Evolutionary conservation across 2,797 vertebrate species (phyloP).

Genomic region (Enteromius fasciolatus): DNA sequence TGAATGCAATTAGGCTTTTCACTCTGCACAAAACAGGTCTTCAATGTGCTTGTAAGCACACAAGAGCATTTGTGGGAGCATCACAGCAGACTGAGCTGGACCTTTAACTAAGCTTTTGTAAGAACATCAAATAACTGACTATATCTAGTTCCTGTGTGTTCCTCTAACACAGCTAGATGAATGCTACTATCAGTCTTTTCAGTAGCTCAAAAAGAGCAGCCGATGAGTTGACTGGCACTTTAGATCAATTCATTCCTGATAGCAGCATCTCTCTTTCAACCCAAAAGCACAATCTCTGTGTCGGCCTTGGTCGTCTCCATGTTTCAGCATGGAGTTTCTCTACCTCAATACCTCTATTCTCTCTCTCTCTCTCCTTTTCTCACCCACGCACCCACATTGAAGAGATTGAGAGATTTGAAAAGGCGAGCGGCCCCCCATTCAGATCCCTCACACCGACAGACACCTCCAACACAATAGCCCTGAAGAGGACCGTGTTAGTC

Average conservation of each 20-base stretch:
- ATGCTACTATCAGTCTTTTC: constrained; percentile 3
- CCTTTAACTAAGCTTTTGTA: constrained; percentile 5
- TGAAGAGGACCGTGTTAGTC: constrained; percentile 49
- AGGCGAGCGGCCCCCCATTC: constrained; percentile 28
- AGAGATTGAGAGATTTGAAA: constrained; percentile 46
- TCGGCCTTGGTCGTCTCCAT: constrained; percentile 17
- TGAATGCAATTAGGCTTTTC: constrained; percentile 11
- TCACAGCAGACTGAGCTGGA: background rate
- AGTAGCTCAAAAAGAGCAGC: constrained; percentile 25
- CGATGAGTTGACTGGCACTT: constrained; percentile 38
- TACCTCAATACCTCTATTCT: constrained; percentile 31
- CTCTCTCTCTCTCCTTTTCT: constrained; percentile 32
- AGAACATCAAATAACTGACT: constrained; percentile 7
- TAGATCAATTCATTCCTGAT: constrained; percentile 40
- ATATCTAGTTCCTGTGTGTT: constrained; percentile 3
- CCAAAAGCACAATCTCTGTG: constrained; percentile 23
- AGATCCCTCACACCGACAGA: constrained; percentile 42
- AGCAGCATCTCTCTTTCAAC: constrained; percentile 3
- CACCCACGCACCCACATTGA: constrained; percentile 33
- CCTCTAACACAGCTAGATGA: background rate
- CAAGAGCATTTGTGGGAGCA: background rate
- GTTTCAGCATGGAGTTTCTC: constrained; percentile 29
- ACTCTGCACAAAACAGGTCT: background rate
- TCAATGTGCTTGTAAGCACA: background rate
- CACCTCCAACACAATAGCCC: constrained; percentile 46